Evolutionary conservation across 1,140 invertebrate genomes (phyloP), one percentile per base, ranked within the genome.

Genomic region (Drosophila pachea): DNA sequence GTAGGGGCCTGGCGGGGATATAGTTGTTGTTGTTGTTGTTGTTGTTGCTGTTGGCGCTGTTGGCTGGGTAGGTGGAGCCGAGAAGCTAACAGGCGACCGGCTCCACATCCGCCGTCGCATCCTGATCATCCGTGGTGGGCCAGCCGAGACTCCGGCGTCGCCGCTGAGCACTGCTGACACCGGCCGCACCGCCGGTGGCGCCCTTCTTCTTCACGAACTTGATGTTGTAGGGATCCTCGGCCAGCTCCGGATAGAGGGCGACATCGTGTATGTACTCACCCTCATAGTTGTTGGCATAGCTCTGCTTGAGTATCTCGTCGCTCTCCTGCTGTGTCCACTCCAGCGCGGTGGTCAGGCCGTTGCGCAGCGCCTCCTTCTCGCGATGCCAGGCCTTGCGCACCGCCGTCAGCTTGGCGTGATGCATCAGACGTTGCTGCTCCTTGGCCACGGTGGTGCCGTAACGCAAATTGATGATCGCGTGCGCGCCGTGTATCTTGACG

Each of bases 221-320:
- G 55, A 99, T 94, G 91, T 98, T 98, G 90, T 96, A 97, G 2
- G 97, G 97, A 91, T 99, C 97, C 90, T 98, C 97, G 9, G 97
- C 95, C 9, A 99, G 91, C 88, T 98, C 95, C 0, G 97, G 97
- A 91, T 97, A 98, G 12, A 94, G 90, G 74, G 94, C 93, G 12
- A 97, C 94, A 83, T 97, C 95, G 89, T 97, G 95, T 63, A 97
- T 94, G 90, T 97, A 98, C 78, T 97, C 94, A 50, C 95, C 95
- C 78, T 97, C 95, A 90, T 97, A 98, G 73, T 94, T 95, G 4
- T 93, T 91, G 9, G 95, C 94, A 75, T 93, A 94, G 9, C 96
- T 96, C 54, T 92, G 91, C 78, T 97, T 97, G 60, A 96, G 90
- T 29, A 97, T 95, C 89, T 97, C 96, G 63, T 99, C 97, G 60